Percentiles rank a stretch among this genome's conserved stretches.
Conservation (phyloP, 2,888 invertebrate genomes). For the Dryadula phaetusa region DNA sequence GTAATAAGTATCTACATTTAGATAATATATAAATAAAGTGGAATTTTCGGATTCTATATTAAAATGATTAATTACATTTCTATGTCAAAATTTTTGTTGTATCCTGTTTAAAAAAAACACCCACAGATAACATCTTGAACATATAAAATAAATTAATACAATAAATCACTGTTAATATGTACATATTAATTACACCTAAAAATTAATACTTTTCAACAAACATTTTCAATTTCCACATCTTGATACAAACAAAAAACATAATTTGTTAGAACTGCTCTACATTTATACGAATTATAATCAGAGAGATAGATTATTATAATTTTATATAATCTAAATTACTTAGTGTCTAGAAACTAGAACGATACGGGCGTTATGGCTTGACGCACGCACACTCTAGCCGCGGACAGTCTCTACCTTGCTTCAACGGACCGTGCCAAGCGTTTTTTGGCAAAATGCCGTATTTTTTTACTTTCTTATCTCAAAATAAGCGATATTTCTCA, state of each 20-base stretch:
- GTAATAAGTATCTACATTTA: too few species aligned
- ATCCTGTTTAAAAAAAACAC: too few species aligned
- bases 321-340: constrained; percentile 30
- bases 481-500: constrained; percentile 59
- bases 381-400: constrained; percentile 51
- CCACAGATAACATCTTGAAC: too few species aligned
- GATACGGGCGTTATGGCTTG: constrained; percentile 38
- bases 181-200: neutral
- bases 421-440: constrained; percentile 50
- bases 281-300: constrained; percentile 27
- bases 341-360: constrained; percentile 29
- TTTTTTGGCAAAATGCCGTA: constrained; percentile 56
- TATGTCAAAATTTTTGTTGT: too few species aligned
- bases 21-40: too few species aligned
- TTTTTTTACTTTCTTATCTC: constrained; percentile 53
- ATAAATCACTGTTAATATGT: neutral
- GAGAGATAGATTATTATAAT: constrained; percentile 14
- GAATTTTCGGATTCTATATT: too few species aligned
- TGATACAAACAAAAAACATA: neutral
- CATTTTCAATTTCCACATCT: neutral
- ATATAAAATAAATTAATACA: too few species aligned
- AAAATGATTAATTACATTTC: too few species aligned
- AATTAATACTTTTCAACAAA: neutral
- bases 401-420: constrained; percentile 55
- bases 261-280: constrained; percentile 11